These are phyloP conservation scores for Micrastur ruficollis DNA, from an alignment of 2,797 vertebrate species.

Conservation along the genomic window DNA sequence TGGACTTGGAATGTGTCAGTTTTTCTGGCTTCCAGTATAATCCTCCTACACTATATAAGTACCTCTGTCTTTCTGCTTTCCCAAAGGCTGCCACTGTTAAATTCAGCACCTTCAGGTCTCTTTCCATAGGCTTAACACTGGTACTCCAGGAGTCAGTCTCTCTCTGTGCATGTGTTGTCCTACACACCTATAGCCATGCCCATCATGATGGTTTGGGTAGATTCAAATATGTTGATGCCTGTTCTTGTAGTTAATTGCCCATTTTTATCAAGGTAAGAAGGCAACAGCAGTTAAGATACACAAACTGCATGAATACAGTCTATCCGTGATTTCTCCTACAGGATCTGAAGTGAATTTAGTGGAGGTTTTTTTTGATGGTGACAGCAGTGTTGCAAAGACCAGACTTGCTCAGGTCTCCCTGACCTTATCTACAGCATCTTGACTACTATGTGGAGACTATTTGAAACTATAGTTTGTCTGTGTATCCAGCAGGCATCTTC, in stretches of 20 bases:
- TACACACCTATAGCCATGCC: background rate
- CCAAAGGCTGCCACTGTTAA: background rate
- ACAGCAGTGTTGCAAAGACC: background rate
- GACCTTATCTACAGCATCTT: background rate
- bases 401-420: background rate
- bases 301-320: background rate
- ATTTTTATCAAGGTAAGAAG: background rate
- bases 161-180: background rate
- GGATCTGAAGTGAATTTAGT: background rate
- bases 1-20: background rate
- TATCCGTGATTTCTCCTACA: background rate
- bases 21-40: background rate
- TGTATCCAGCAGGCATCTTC: background rate
- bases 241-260: background rate
- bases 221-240: background rate
- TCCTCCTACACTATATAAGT: background rate
- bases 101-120: background rate
- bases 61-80: background rate
- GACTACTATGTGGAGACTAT: background rate
- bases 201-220: background rate
- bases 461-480: background rate
- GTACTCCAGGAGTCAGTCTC: background rate
- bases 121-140: background rate
- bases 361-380: background rate
- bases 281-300: background rate